Percentiles rank a stretch among this genome's conserved stretches.
Evolutionary conservation across 2,113 vertebrate species (phyloP).

Genomic region (Dicrurus megarhynchus): DNA sequence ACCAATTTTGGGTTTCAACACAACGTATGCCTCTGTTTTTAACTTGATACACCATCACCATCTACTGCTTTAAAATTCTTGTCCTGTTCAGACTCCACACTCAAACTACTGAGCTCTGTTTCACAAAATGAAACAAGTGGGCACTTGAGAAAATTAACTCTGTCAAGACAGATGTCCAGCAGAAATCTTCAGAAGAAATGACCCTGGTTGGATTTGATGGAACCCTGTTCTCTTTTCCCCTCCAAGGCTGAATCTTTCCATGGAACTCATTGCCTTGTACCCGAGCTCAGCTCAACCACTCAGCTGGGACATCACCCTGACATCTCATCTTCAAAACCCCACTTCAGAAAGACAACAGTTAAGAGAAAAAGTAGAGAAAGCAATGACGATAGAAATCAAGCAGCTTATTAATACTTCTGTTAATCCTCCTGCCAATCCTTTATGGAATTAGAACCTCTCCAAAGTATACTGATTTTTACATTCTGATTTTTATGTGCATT

Average conservation of each 20-base stretch:
- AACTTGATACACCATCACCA: not conserved
- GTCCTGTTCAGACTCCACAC: not conserved
- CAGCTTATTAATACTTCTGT: not conserved
- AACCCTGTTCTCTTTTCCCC: not conserved
- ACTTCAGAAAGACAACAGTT: not conserved
- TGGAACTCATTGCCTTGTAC: not conserved
- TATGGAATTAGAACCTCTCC: not conserved
- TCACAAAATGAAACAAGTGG: not conserved
- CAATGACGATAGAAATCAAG: not conserved
- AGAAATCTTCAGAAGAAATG: not conserved
- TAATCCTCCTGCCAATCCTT: not conserved
- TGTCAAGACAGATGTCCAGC: not conserved
- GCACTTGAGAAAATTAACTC: not conserved
- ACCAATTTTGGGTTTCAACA: not conserved
- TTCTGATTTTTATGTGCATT: not conserved
- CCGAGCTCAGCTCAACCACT: not conserved
- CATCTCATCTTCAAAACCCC: not conserved
- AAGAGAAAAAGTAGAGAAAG: not conserved
- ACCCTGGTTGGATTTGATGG: not conserved
- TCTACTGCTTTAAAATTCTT: not conserved
- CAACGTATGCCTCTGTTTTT: not conserved
- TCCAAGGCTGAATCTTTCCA: not conserved
- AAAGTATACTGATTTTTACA: not conserved
- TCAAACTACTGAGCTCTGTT: not conserved
- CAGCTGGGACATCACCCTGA: not conserved